phyloP scores from a whole-genome alignment of 2,113 vertebrate species.

The Albula goreensis region DNA sequence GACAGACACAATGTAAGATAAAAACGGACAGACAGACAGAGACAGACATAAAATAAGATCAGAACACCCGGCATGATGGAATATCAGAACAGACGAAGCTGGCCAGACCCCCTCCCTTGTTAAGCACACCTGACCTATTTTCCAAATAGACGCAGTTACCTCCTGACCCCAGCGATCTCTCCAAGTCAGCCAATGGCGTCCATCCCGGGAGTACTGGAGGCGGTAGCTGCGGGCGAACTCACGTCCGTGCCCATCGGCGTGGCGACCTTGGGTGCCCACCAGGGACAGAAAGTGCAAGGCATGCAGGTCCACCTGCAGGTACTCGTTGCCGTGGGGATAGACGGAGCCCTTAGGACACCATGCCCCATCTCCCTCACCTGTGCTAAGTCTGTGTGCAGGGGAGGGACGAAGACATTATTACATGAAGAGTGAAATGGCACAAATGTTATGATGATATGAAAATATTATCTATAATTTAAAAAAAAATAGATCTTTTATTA shows the following conservation, averaged over 20 bases:
- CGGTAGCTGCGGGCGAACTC: slow-evolving; percentile 87
- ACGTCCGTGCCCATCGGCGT: slow-evolving; percentile 85
- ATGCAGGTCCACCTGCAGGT: slow-evolving; percentile 84
- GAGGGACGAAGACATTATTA: too few relatives aligned
- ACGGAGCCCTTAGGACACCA: slow-evolving; percentile 88
- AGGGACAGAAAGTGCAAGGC: slow-evolving; percentile 82
- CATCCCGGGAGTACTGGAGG: slow-evolving; percentile 85
- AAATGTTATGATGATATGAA: too few relatives aligned
- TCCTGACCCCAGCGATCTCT: slow-evolving; percentile 84
- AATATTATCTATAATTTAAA: too few relatives aligned
- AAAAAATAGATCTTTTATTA: too few relatives aligned
- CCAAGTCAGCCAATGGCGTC: slow-evolving; percentile 85
- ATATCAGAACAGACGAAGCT: neutral
- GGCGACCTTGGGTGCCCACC: slow-evolving; percentile 90
- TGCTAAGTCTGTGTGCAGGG: slow-evolving; percentile 78
- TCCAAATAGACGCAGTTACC: slow-evolving; percentile 57
- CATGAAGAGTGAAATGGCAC: too few relatives aligned
- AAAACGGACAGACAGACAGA: neutral
- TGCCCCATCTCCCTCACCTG: slow-evolving; percentile 85
- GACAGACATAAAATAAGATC: too few relatives aligned
- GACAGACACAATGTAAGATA: neutral
- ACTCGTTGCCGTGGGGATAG: slow-evolving; percentile 82
- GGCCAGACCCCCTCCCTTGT: too few relatives aligned
- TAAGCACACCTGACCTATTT: too few relatives aligned
- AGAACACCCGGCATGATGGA: too few relatives aligned